These are phyloP conservation scores for Tigriopus californicus DNA, from an alignment of 2,888 invertebrate genomes.

Conservation along the genomic window DNA sequence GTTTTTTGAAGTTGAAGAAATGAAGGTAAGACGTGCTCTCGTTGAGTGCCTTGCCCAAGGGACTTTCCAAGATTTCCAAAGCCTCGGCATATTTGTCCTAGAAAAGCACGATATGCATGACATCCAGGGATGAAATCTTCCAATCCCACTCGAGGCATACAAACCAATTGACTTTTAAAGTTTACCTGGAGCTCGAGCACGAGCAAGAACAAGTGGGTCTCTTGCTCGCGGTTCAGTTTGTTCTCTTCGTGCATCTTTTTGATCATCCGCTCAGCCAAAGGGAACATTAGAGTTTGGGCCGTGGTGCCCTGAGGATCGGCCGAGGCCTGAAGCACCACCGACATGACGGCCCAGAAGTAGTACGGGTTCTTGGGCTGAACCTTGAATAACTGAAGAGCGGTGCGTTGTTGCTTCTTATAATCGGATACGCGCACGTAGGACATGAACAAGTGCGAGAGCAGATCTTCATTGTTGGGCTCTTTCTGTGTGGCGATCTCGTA, in stretches of 20 bases:
- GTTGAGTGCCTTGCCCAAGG: slow-evolving; percentile 43
- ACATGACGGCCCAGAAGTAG: slow-evolving; percentile 93
- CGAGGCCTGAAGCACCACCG: not conserved
- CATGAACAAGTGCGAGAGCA: slow-evolving; percentile 85
- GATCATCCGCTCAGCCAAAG: slow-evolving; percentile 83
- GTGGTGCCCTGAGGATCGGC: not conserved
- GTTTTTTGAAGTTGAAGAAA: slow-evolving; percentile 42
- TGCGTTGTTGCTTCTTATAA: slow-evolving; percentile 70
- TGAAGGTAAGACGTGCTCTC: slow-evolving; percentile 39
- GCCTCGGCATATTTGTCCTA: slow-evolving; percentile 35
- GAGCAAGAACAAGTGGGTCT: slow-evolving; percentile 73
- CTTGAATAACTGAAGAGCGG: slow-evolving; percentile 76
- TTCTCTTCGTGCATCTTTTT: slow-evolving; percentile 67
- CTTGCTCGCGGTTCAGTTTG: slow-evolving; percentile 74
- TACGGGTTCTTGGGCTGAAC: slow-evolving; percentile 75
- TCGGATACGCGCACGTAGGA: slow-evolving; percentile 77
- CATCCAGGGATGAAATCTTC: no score
- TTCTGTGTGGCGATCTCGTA: slow-evolving; percentile 73
- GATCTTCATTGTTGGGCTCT: slow-evolving; percentile 72
- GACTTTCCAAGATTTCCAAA: slow-evolving; percentile 56
- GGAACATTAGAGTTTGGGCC: slow-evolving; percentile 24
- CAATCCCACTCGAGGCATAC: no score
- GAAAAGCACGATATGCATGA: no score
- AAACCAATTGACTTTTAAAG: no score
- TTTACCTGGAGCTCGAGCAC: slow-evolving; percentile 53